phyloP scores from a whole-genome alignment of 2,113 vertebrate species.

The Melospiza georgiana region DNA sequence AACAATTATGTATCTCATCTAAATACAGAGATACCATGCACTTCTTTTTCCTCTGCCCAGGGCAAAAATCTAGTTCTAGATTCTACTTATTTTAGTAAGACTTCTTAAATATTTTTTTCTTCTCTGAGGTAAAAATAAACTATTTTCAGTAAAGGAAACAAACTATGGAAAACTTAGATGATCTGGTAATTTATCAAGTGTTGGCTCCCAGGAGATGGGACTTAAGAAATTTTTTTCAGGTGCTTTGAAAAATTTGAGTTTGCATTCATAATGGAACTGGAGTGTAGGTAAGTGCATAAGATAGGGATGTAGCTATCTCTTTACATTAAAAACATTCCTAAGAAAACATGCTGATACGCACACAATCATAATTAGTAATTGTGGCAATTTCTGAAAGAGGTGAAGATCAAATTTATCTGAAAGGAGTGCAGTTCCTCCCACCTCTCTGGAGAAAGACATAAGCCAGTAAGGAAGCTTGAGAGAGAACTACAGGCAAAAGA shows the following conservation, averaged over 20 bases:
- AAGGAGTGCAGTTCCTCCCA: neutral
- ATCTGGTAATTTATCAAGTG: slow-evolving; percentile 23
- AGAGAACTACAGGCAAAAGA: neutral
- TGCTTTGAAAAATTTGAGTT: slow-evolving; percentile 47
- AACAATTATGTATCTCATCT: neutral
- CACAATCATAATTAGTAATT: slow-evolving; percentile 27
- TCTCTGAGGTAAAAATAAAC: neutral
- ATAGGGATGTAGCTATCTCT: slow-evolving; percentile 16
- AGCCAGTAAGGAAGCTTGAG: neutral
- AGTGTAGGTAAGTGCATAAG: neutral
- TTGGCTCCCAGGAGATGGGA: slow-evolving; percentile 1
- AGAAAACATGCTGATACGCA: slow-evolving; percentile 33
- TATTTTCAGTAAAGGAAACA: slow-evolving; percentile 35
- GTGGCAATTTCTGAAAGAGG: neutral
- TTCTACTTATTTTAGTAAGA: neutral
- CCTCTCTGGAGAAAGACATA: neutral
- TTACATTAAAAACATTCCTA: slow-evolving; percentile 23
- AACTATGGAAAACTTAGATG: neutral
- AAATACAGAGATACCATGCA: neutral
- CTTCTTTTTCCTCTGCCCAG: neutral
- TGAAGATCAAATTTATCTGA: neutral
- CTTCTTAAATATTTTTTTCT: neutral
- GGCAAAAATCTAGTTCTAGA: neutral
- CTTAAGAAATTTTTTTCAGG: slow-evolving; percentile 14
- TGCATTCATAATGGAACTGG: slow-evolving; percentile 58